Conservation (phyloP, 2,113 vertebrate species). For the Anseranas semipalmata region DNA sequence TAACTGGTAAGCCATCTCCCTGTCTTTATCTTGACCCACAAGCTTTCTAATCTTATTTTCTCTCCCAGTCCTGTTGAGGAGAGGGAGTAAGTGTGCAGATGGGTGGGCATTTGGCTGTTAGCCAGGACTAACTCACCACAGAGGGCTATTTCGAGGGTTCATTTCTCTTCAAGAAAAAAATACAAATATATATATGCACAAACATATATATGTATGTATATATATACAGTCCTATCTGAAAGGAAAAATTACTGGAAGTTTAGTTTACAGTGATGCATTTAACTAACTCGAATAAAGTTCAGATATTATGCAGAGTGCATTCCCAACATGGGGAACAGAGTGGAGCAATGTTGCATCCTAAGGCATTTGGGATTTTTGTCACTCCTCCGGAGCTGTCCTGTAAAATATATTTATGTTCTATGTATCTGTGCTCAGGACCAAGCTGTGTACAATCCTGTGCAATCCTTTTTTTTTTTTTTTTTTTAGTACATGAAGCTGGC, state of each 20-base stretch:
- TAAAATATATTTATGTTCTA: background rate
- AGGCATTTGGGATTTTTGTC: background rate
- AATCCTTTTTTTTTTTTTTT: background rate
- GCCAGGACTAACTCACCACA: background rate
- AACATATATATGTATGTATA: background rate
- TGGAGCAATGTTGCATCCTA: background rate
- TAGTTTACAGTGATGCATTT: background rate
- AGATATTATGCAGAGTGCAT: background rate
- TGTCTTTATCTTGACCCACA: background rate
- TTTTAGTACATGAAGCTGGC: background rate
- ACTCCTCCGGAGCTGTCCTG: background rate
- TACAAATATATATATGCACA: background rate
- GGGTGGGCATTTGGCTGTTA: background rate
- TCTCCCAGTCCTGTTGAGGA: background rate
- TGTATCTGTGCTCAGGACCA: background rate
- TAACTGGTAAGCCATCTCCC: background rate
- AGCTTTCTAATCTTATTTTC: background rate
- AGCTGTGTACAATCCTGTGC: background rate
- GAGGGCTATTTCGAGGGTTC: background rate
- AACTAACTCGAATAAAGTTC: background rate
- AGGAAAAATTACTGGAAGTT: background rate
- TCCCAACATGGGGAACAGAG: background rate
- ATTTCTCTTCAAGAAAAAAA: background rate
- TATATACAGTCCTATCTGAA: background rate
- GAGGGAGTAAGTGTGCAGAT: background rate